Evolutionary conservation across 2,113 vertebrate species (phyloP).

Genomic region (Sterna hirundo): DNA sequence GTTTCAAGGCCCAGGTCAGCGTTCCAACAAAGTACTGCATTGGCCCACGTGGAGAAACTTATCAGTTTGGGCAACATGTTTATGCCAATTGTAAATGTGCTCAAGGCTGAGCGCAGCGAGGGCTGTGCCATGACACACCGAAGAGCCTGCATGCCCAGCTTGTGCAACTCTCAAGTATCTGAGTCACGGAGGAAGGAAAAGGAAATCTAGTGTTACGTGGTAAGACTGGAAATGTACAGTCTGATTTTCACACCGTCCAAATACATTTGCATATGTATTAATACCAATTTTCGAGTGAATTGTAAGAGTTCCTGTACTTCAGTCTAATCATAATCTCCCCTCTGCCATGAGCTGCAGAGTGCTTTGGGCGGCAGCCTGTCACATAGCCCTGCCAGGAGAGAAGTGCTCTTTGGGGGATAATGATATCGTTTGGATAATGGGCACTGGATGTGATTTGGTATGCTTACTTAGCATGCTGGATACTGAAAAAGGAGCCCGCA

Average conservation of each 20-base stretch:
- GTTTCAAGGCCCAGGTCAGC: neutral
- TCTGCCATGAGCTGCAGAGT: neutral
- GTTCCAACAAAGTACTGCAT: neutral
- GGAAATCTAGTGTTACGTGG: neutral
- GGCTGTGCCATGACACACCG: neutral
- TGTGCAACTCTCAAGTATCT: neutral
- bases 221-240: neutral
- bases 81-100: neutral
- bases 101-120: neutral
- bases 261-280: neutral
- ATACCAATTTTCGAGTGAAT: neutral
- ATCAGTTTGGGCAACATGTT: neutral
- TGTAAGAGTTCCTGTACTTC: neutral
- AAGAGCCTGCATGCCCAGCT: neutral
- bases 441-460: neutral
- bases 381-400: neutral
- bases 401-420: slow-evolving; percentile 24
- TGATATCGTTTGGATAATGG: neutral
- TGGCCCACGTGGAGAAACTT: rapidly evolving
- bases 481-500: neutral
- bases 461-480: neutral
- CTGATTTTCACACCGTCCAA: neutral
- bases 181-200: neutral
- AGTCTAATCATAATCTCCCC: neutral
- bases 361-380: neutral